Base-by-base conservation (phyloP, 2,888 invertebrate genomes). In the Keiferia lycopersicella region DNA sequence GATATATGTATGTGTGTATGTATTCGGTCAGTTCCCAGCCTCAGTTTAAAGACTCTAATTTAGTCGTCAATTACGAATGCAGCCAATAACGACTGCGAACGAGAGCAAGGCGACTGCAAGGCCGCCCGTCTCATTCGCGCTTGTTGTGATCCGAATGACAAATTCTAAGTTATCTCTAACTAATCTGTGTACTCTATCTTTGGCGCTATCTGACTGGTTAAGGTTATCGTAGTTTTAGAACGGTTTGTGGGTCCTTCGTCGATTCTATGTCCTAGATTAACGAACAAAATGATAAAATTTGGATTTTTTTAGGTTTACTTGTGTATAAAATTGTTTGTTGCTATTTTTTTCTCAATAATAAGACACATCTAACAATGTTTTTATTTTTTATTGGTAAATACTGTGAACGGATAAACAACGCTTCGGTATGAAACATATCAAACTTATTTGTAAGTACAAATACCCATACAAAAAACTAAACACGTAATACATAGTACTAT, bases 21-120 rank as follows among this genome's bases (percentile, higher is more conserved):
- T n/a, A 26, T 6, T 26, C 26, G 45, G 8, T 16, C 45, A 45
- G 45, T 45, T n/a, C 45, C 16, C 45, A 14, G 1, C 11, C n/a
- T n/a, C 2, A 16, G 18, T 8, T 20, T 50, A 61, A n/a, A 38
- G 38, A 41, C 18, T 41, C 41, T 62, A 56, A 62, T 56, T 56
- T 30, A 53, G 41, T 56, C 14, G 12, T 22, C 48, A 48, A 63
- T 63, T 63, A 63, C 34, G 8, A 63, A 63, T 63, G 58, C 41
- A 48, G 20, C 45, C 57, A 53, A 16, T 53, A 26, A 34, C 4
- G 59, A 59, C 41, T 62, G 65, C 45, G 62, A 65, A 65, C 16
- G 48, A 59, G 65, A 41, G 59, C 65, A 62, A 65, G 65, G 65
- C 22, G 39, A 45, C n/a, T 1, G 16, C 65, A 65, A 65, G 62